Conservation (phyloP, 2,797 vertebrate species). For the Crypturellus tataupa region DNA sequence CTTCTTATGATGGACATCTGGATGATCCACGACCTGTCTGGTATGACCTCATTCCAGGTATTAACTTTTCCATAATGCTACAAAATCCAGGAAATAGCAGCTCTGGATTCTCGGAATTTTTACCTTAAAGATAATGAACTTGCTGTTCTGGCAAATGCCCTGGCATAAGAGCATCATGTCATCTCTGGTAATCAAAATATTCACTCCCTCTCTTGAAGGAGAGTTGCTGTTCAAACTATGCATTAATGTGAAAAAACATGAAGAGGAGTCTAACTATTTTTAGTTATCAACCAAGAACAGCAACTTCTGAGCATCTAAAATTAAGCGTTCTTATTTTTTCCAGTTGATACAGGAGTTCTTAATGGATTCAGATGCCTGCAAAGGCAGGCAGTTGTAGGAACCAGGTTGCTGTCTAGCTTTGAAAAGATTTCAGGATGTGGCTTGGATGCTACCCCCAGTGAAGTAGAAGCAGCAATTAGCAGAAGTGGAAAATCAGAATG, state of each 20-base stretch:
- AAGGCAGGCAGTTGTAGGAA: not conserved
- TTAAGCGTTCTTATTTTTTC: not conserved
- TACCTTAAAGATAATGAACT: not conserved
- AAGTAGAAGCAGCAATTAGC: slow-evolving; percentile 30
- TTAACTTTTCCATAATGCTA: not conserved
- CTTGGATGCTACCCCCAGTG: not conserved
- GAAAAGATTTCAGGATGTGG: not conserved
- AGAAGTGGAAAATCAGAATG: not conserved
- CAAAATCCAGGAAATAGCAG: not conserved
- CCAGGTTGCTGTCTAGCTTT: not conserved
- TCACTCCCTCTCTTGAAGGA: not conserved
- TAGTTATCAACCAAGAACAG: not conserved
- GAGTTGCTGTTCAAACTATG: not conserved
- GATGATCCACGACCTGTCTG: not conserved
- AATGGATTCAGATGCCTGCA: not conserved
- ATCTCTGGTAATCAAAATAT: not conserved
- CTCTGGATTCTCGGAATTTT: not conserved
- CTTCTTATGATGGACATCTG: not conserved
- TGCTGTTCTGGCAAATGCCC: not conserved
- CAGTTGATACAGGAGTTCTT: not conserved
- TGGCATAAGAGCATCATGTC: not conserved
- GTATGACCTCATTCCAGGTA: not conserved
- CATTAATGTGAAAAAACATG: not conserved
- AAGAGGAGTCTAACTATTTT: not conserved
- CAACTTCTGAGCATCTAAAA: not conserved